Percentiles rank a stretch among this genome's conserved stretches.
Evolutionary conservation across 2,888 invertebrate genomes (phyloP).

Genomic region (Arrhopalites spinosus): DNA sequence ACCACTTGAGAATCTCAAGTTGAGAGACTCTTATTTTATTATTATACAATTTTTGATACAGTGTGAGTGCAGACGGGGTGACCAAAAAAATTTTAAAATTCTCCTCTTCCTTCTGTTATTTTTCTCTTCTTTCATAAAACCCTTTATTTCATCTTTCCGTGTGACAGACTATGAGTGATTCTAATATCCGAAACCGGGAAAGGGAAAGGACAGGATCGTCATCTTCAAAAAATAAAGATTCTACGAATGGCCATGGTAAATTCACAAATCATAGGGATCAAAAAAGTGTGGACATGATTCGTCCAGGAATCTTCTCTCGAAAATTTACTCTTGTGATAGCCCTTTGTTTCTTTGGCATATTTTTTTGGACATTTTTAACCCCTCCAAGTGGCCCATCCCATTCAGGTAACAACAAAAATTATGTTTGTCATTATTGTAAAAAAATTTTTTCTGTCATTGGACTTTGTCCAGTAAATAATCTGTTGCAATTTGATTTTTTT

Average conservation of each 20-base stretch:
- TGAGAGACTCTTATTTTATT: no score
- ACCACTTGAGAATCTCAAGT: background rate
- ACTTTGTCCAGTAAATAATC: no score
- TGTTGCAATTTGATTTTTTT: no score
- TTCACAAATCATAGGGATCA: background rate
- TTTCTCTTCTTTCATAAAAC: background rate
- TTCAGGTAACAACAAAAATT: background rate
- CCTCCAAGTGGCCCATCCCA: background rate
- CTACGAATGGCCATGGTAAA: slow-evolving; percentile 4
- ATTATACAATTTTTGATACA: background rate
- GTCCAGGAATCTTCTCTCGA: slow-evolving; percentile 22
- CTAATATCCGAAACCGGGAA: slow-evolving; percentile 50
- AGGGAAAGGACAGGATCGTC: slow-evolving; percentile 30
- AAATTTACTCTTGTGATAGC: slow-evolving; percentile 16
- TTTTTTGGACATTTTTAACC: slow-evolving; percentile 9
- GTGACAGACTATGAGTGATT: slow-evolving; percentile 48
- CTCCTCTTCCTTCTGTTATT: background rate
- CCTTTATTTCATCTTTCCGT: background rate
- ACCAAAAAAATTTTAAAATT: background rate
- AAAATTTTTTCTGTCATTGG: no score
- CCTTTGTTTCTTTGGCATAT: slow-evolving; percentile 8
- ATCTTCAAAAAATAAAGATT: slow-evolving; percentile 14
- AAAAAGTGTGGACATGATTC: slow-evolving; percentile 18
- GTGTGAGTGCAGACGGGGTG: background rate
- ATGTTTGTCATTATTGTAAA: no score